Base-by-base conservation (phyloP, 2,888 invertebrate species). In the Priapulus caudatus region DNA sequence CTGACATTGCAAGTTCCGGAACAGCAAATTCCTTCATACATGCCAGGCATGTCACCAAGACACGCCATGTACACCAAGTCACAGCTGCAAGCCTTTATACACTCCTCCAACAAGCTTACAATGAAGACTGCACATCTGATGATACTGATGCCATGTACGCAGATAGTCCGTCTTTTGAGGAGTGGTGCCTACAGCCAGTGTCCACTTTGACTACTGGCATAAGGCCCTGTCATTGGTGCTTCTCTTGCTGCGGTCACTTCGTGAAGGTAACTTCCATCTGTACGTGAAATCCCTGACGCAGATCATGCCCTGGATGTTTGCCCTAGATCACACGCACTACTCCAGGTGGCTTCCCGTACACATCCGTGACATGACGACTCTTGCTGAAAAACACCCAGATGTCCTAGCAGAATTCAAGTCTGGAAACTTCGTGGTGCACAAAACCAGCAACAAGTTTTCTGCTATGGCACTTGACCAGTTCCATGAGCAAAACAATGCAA, bases 11-110 rank as follows among this genome's bases (percentile, higher is more conserved):
- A n/a, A 47, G 59, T 5, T 20, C 58, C 44, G 64, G 63, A 1
- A 57, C 55, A 46, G 60, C 60, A 2, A 59, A 63, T n/a, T 59
- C 57, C 20, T n/a, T n/a, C n/a, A n/a, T n/a, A n/a, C n/a, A n/a
- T n/a, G n/a, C n/a, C n/a, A n/a, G n/a, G n/a, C n/a, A n/a, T n/a
- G n/a, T n/a, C n/a, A n/a, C n/a, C n/a, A n/a, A n/a, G n/a, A n/a
- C n/a, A n/a, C n/a, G n/a, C n/a, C n/a, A n/a, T n/a, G n/a, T n/a
- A n/a, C 63, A 64, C 52, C 59, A 63, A 46, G 54, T 63, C 1
- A 59, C 61, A 33, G 49, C 55, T 20, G 45, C 51, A 45, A 50
- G 53, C n/a, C 45, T 61, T 10, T 52, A 53, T 48, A 46, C 48
- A 4, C 48, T 60, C 10, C 18, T n/a, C 5, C 15, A 43, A 43